Conservation (phyloP, 2,888 invertebrate genomes). For the Leptopilina drosophilae region DNA sequence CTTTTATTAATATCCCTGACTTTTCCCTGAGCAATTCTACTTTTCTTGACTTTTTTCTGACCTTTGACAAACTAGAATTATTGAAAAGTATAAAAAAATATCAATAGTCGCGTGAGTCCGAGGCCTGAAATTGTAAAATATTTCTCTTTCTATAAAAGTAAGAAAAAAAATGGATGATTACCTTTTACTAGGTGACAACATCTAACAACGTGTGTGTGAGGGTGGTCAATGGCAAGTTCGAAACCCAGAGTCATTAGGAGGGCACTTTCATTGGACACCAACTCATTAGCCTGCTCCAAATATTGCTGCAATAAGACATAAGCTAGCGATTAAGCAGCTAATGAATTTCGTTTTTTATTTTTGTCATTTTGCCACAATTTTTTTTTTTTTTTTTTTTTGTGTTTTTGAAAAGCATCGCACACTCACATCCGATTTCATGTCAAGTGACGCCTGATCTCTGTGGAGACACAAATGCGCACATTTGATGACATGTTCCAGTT, state of each 20-base stretch:
- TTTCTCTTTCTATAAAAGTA: background rate
- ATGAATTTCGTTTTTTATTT: conserved; percentile 5
- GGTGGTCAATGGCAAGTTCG: conserved; percentile 98
- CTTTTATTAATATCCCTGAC: no score
- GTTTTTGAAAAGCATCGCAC: conserved; percentile 57
- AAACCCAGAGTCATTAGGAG: conserved; percentile 98
- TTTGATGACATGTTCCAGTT: conserved; percentile 97
- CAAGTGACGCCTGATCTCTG: conserved; percentile 81
- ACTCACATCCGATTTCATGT: conserved; percentile 85
- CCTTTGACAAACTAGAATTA: no score
- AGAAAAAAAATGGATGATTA: conserved; percentile 67
- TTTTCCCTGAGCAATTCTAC: no score
- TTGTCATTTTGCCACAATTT: no score
- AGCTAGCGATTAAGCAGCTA: conserved; percentile 32
- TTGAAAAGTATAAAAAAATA: no score
- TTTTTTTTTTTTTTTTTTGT: conserved; percentile 38
- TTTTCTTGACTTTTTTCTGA: no score
- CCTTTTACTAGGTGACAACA: conserved; percentile 98
- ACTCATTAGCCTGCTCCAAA: conserved; percentile 90
- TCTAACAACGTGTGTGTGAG: conserved; percentile 97
- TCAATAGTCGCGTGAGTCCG: no score
- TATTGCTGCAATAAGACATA: conserved; percentile 78
- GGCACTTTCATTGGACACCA: conserved; percentile 98
- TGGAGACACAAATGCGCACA: conserved; percentile 93
- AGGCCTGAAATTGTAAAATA: background rate